These are phyloP conservation scores for Charaxes varanes DNA, from an alignment of 1,140 invertebrate species.

Conservation along the genomic window DNA sequence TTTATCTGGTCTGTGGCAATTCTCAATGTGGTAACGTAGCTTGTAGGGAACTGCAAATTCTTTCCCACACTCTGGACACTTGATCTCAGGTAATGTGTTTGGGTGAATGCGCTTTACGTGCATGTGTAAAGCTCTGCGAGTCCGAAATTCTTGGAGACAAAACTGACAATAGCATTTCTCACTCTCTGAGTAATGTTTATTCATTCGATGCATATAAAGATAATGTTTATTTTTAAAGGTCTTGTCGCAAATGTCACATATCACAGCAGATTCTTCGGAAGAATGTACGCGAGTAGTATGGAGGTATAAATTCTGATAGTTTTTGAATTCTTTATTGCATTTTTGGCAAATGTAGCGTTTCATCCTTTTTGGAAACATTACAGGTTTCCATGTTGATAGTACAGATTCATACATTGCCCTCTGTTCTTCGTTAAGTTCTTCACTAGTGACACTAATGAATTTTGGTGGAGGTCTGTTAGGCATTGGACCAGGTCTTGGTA, in stretches of 20 bases:
- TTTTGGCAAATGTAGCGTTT: conserved; percentile 59
- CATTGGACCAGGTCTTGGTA: conserved; percentile 21
- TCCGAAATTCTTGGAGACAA: conserved; percentile 59
- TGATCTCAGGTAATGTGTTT: conserved; percentile 49
- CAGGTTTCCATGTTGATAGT: conserved; percentile 57
- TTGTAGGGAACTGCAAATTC: conserved; percentile 58
- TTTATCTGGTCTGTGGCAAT: conserved; percentile 36
- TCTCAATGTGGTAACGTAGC: conserved; percentile 50
- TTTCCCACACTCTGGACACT: conserved; percentile 55
- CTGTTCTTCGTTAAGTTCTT: conserved; percentile 48
- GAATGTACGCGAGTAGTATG: conserved; percentile 61
- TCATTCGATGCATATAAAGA: conserved; percentile 65
- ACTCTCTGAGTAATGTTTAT: conserved; percentile 58
- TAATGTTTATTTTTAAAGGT: conserved; percentile 67
- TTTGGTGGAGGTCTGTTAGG: conserved; percentile 34
- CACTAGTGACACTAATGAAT: conserved; percentile 51
- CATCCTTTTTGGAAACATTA: conserved; percentile 46
- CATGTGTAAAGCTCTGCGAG: conserved; percentile 50
- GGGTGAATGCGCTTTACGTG: conserved; percentile 57
- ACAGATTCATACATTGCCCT: conserved; percentile 62
- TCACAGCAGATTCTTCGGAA: conserved; percentile 49
- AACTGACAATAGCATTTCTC: conserved; percentile 63
- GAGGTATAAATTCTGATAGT: conserved; percentile 60
- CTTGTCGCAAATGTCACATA: conserved; percentile 60
- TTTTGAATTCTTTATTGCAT: conserved; percentile 65